Base-by-base conservation (phyloP, 2,113 vertebrate genomes). In the Tichodroma muraria region DNA sequence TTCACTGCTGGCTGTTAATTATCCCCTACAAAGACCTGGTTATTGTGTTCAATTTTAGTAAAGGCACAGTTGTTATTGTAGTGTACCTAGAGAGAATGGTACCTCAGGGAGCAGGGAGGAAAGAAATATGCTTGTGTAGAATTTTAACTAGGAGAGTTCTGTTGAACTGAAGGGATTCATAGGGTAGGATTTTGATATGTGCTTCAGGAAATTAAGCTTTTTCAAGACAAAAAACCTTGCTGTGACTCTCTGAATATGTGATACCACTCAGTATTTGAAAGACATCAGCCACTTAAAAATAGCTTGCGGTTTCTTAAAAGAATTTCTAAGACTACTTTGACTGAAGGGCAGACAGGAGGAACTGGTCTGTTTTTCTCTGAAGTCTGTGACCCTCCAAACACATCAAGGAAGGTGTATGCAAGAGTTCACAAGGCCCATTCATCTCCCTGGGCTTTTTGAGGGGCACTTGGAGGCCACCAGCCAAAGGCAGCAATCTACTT, bases 1-100 rank as follows among this genome's bases (percentile, higher is more conserved):
- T 94, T 96, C 87, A 92, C 81, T 94, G 69, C 93, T 90, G 92
- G 90, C 90, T 96, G 83, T 96, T 96, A 97, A 97, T 97, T 96
- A 96, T 92, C 80, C 80, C 85, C 65, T 91, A 90, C 79, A 96
- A 96, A 97, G 81, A 93, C 92, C 92, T 95, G 93, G 92, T 80
- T 96, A 97, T 95, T 97, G 94, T 94, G 96, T 85, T 97, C 93
- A 90, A 15, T 94, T 81, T 95, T 90, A 71, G 81, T 91, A 91
- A 94, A 95, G 93, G 77, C 71, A 4, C 94, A 88, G 61, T 95
- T 94, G 94, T 95, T 96, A 95, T 72, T 96, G 81, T 78, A 91
- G 80, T 69, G 35, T 91, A 89, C 78, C 65, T 45, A 90, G 83
- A 94, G 90, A 88, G 85, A 93, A 89, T 19, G 81, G 82, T 88